Base-by-base conservation (phyloP, 2,797 vertebrate genomes). In the Odontamblyopus lacepedii region DNA sequence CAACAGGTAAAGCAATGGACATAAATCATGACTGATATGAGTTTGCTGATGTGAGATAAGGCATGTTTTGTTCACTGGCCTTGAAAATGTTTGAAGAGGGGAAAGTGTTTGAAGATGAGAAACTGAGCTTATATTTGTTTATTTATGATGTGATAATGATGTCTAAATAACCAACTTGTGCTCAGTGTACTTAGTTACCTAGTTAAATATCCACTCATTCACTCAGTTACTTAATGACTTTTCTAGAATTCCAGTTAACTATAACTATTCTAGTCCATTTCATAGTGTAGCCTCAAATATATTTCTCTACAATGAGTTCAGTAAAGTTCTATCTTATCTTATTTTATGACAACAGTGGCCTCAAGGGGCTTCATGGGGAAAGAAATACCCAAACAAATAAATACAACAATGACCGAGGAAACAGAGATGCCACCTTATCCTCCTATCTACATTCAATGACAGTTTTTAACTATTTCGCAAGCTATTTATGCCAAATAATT, bases 21-120 rank as follows among this genome's bases (percentile, higher is more conserved):
- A 30, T 78, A 84, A 51, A 71, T 84, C 72, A 65, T 13, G 44
- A 48, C 70, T 65, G 69, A 41, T 82, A 23, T 41, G 48, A 73
- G 71, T 63, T 75, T 79, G 78, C 8, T 76, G 72, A 81, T 69
- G 23, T 61, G 23, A 76, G 57, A 80, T 59, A 67, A 6, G 32
- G 26, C 48, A 67, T 26, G 57, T 77, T 79, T 89, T 89, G 80
- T 87, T 84, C 64, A 15, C 8, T 6, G 5, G 5, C 9, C 16
- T 27, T 64, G 35, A 79, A 65, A 76, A 71, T 44, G 51, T 35
- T 35, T 35, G 35, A 8, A 35, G 30, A 32, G 30, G 30, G 30
- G 30, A 5, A 32, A 63, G 27, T 41, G 41, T 44, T 44, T 44
- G 11, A 44, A 44, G 41, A 44, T 12, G 2, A 56, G 29, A 59